These are phyloP conservation scores for Aphodius sticticus DNA, from an alignment of 2,888 invertebrate species.

Conservation along the genomic window DNA sequence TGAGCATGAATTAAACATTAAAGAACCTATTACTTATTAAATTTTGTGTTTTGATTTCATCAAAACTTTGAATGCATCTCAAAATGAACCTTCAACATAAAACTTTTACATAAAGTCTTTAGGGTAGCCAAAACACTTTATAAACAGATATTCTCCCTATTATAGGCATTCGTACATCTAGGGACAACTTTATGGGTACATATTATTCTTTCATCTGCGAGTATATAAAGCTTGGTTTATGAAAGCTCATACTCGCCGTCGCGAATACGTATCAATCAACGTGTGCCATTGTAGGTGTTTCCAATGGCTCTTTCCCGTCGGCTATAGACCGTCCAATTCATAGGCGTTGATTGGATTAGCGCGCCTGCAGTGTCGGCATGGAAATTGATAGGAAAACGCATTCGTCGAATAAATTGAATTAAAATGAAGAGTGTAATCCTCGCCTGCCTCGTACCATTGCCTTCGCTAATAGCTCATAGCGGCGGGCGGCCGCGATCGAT, in stretches of 20 bases:
- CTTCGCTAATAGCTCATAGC: neutral
- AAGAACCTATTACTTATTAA: no score
- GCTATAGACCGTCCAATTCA: neutral
- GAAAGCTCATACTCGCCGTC: neutral
- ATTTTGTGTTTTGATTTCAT: no score
- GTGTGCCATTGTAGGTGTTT: neutral
- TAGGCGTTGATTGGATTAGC: neutral
- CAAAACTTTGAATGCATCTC: no score
- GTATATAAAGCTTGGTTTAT: neutral
- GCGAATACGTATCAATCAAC: neutral
- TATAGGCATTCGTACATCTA: no score
- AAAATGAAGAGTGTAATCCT: conserved; percentile 25
- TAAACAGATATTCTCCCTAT: no score
- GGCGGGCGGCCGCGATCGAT: neutral
- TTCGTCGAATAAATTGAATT: conserved; percentile 22
- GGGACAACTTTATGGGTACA: no score
- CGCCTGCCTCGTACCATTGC: neutral
- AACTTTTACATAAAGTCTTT: no score
- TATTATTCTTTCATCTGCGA: neutral
- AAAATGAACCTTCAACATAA: no score
- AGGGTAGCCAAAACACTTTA: no score
- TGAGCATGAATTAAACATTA: no score
- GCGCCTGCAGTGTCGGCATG: neutral
- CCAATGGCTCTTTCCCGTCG: neutral
- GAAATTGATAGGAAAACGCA: neutral